Evolutionary conservation across 2,888 invertebrate genomes (phyloP).

Genomic region (Mylabris sibirica): DNA sequence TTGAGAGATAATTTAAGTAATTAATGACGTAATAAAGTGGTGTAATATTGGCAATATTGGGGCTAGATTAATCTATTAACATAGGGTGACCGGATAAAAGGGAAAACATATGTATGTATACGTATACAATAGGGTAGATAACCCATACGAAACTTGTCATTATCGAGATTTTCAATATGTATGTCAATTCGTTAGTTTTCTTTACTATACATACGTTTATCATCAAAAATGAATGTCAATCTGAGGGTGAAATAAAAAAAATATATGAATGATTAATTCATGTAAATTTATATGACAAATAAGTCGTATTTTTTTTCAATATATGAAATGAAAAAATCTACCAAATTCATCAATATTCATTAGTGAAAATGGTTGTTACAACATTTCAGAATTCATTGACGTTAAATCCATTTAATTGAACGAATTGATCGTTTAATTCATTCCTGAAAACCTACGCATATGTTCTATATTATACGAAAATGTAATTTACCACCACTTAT

Average conservation of each 20-base stretch:
- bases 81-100: conserved; percentile 46
- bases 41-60: conserved; percentile 60
- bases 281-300: not conserved
- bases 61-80: conserved; percentile 60
- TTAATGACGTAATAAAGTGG: conserved; percentile 62
- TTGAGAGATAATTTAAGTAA: conserved; percentile 57
- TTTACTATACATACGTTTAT: not conserved
- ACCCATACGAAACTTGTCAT: conserved; percentile 29
- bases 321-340: not conserved
- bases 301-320: not conserved
- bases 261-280: conserved; percentile 10
- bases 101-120: conserved; percentile 49
- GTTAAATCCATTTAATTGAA: not conserved
- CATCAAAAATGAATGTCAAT: not conserved
- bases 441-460: not conserved
- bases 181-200: conserved; percentile 11
- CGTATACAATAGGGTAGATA: conserved; percentile 27
- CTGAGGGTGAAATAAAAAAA: conserved; percentile 15
- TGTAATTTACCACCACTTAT: not conserved
- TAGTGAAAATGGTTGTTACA: conserved; percentile 1
- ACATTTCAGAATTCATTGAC: not conserved
- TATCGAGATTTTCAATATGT: conserved; percentile 25
- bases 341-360: conserved; percentile 28
- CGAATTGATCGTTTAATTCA: not conserved
- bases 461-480: not conserved